Conservation (phyloP, 2,113 vertebrate species). For the Callipepla squamata region DNA sequence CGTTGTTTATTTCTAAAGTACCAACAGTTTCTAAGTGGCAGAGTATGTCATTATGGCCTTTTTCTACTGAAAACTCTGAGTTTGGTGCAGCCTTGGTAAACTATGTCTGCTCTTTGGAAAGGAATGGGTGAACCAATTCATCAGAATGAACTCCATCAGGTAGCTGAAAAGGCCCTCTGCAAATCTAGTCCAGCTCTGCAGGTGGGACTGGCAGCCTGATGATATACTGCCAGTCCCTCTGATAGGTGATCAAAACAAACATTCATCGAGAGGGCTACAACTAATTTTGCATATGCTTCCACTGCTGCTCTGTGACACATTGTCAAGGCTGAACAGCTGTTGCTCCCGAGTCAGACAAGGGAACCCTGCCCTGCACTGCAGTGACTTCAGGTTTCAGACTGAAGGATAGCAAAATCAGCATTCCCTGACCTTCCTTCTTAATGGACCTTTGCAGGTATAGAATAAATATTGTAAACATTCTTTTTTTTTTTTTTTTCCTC, state of each 20-base stretch:
- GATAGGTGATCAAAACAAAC: neutral
- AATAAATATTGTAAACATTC: neutral
- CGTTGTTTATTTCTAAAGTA: neutral
- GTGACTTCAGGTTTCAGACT: neutral
- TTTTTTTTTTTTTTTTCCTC: no score
- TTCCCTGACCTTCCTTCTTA: neutral
- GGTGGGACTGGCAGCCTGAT: neutral
- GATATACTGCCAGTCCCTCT: neutral
- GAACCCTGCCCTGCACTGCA: neutral
- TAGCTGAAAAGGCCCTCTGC: neutral
- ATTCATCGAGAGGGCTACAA: neutral
- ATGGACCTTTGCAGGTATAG: neutral
- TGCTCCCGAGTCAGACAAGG: neutral
- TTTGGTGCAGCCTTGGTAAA: neutral
- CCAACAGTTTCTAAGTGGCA: neutral
- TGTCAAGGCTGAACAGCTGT: neutral
- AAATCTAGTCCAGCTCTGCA: neutral
- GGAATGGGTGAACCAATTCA: neutral
- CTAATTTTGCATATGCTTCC: neutral
- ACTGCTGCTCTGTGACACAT: neutral
- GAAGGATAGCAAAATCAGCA: neutral
- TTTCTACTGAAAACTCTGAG: neutral
- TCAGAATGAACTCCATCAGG: neutral
- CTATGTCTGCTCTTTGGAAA: neutral
- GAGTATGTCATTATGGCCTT: neutral